Evolutionary conservation across 2,888 invertebrate species (phyloP).

Genomic region (Gibbula magus): DNA sequence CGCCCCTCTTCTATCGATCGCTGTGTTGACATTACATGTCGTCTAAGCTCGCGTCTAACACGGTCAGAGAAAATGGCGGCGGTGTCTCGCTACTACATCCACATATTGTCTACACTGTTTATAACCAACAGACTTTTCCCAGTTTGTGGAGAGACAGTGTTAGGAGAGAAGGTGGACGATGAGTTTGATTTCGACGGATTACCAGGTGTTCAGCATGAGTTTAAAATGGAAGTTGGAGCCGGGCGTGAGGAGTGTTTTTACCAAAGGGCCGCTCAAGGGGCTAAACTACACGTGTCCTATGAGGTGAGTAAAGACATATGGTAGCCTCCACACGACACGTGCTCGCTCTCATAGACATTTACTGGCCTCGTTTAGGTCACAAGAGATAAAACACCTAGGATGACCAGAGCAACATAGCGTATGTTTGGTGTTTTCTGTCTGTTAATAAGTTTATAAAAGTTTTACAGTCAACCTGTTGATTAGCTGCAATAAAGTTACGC

Average conservation of each 20-base stretch:
- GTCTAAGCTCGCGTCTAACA: background rate
- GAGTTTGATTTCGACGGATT: conserved; percentile 69
- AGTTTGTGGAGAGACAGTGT: conserved; percentile 39
- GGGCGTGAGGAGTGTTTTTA: conserved; percentile 96
- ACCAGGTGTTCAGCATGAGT: conserved; percentile 97
- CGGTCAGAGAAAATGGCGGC: conserved; percentile 9
- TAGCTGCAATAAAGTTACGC: too few species aligned
- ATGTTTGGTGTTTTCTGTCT: background rate
- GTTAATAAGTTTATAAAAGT: too few species aligned
- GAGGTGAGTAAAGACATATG: conserved; percentile 79
- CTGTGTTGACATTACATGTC: background rate
- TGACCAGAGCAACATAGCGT: background rate
- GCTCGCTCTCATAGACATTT: background rate
- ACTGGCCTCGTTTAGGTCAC: background rate
- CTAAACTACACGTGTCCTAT: conserved; percentile 94
- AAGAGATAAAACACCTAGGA: background rate
- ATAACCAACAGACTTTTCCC: background rate
- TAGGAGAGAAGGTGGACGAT: conserved; percentile 47
- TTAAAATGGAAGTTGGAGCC: conserved; percentile 95
- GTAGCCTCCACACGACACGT: background rate
- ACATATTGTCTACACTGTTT: background rate
- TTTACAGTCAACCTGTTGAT: too few species aligned
- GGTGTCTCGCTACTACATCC: conserved; percentile 1
- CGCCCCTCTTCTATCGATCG: conserved; percentile 7
- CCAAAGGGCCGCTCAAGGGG: conserved; percentile 93